Evolutionary conservation across 2,797 vertebrate species (phyloP).

Genomic region (Prionace glauca): DNA sequence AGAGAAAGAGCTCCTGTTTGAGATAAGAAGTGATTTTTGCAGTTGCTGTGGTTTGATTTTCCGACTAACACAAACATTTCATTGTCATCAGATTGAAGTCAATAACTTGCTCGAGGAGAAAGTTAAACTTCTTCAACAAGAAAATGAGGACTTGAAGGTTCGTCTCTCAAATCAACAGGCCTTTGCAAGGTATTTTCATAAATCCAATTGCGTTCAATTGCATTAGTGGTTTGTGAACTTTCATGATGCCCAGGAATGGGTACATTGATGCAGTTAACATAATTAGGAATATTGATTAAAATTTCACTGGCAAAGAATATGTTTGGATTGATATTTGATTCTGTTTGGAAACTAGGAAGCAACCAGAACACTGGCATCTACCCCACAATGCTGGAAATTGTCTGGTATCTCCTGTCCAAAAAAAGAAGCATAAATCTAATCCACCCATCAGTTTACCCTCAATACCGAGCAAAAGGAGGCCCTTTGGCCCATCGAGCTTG

Average conservation of each 20-base stretch:
- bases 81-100: slow-evolving; percentile 64
- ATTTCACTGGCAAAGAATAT: not conserved
- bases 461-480: too few species aligned
- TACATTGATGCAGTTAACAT: not conserved
- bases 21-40: slow-evolving; percentile 19
- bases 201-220: not conserved
- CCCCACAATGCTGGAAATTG: too few species aligned
- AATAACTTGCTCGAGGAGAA: slow-evolving; percentile 76
- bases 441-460: too few species aligned
- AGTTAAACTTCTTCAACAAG: slow-evolving; percentile 67
- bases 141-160: slow-evolving; percentile 78
- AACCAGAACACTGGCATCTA: not conserved
- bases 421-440: too few species aligned
- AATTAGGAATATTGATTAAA: not conserved
- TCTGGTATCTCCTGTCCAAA: too few species aligned
- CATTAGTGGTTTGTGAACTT: not conserved
- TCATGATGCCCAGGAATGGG: not conserved
- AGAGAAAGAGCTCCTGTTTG: not conserved
- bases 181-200: slow-evolving; percentile 52
- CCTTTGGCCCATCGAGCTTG: too few species aligned
- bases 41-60: not conserved
- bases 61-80: slow-evolving; percentile 1
- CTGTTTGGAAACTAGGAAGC: not conserved
- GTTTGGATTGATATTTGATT: not conserved
- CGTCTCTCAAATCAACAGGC: slow-evolving; percentile 67